phyloP scores from a whole-genome alignment of 2,888 invertebrate species.

The Agrilus mali region DNA sequence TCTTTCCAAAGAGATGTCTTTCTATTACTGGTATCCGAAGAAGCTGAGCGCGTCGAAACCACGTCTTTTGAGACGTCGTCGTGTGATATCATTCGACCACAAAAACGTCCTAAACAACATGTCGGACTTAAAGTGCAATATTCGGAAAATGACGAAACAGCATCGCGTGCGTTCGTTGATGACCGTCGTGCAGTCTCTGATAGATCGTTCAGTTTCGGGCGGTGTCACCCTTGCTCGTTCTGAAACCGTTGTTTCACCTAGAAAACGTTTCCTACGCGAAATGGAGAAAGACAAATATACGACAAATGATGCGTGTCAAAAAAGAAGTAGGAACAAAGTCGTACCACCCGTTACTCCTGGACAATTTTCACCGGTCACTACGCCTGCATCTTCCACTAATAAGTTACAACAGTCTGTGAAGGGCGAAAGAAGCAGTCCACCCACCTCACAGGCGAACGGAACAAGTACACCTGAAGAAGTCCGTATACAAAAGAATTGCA shows the following conservation, averaged over 20 bases:
- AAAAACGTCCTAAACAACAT: constrained; percentile 15
- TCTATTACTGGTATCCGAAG: constrained; percentile 53
- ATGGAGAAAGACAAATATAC: constrained; percentile 42
- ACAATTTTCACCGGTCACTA: constrained; percentile 17
- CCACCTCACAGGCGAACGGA: constrained; percentile 15
- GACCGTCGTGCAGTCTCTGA: constrained; percentile 24
- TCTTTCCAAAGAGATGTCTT: constrained; percentile 59
- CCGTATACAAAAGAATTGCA: constrained; percentile 38
- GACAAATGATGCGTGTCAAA: constrained; percentile 24
- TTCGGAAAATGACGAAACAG: constrained; percentile 13
- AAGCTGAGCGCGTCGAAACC: constrained; percentile 24
- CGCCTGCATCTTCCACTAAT: constrained; percentile 14
- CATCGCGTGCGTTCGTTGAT: constrained; percentile 20
- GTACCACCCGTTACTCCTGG: constrained; percentile 18
- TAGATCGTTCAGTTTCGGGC: constrained; percentile 21
- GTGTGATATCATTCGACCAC: constrained; percentile 13
- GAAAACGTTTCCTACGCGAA: constrained; percentile 71
- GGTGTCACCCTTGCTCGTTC: constrained; percentile 19
- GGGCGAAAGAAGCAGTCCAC: constrained; percentile 18
- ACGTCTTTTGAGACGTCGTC: constrained; percentile 14
- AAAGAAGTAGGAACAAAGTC: constrained; percentile 25
- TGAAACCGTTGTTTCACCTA: constrained; percentile 57
- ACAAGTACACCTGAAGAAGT: constrained; percentile 13
- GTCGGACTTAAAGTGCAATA: constrained; percentile 15
- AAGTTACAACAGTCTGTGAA: constrained; percentile 20